Evolutionary conservation across 2,113 vertebrate genomes (phyloP), one percentile per base, ranked within the genome.

Genomic region (Sapajus apella): DNA sequence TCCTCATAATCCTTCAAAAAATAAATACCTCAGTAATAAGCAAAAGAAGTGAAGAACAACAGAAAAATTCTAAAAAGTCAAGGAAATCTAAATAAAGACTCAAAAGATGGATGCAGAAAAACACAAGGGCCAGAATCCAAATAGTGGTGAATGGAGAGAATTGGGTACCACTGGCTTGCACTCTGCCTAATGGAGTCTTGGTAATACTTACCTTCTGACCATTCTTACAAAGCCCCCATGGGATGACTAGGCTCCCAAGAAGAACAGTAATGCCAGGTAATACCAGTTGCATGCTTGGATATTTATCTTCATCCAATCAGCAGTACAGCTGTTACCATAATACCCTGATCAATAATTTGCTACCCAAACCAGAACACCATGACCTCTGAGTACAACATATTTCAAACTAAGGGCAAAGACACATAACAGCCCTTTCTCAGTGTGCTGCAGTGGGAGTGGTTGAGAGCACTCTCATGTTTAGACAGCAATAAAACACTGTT

Each of bases 401-500:
- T 97, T 97, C 94, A 96, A 96, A 86, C 10, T 92, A 93, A 96
- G 95, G 95, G 70, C 64, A 86, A 90, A 73, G 45, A 70, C 43
- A 27, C 52, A 0, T 0, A 95, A 84, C 68, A 90, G 68, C 35
- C 37, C 95, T 94, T 92, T 95, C 61, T 90, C 50, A 25, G 58
- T 86, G n/a, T 35, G 73, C 50, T 70, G n/a, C 58, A 66, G 35
- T 13, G 58, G 68, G 95, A 92, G 0, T 75, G 0, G 55, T 11
- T 70, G 25, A 4, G 40, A 92, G 94, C 43, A 35, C 58, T n/a
- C 86, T 61, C 0, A 0, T 97, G 91, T 98, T 98, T 98, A 98
- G 95, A 83, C 89, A 98, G 97, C 97, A 98, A 95, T 94, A 96
- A 98, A 98, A 93, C 55, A 70, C 56, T 98, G 91, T 97, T 98